Percentiles rank a stretch among this genome's conserved stretches.
phyloP scores from a whole-genome alignment of 2,113 vertebrate species.

The Accipiter cooperii region DNA sequence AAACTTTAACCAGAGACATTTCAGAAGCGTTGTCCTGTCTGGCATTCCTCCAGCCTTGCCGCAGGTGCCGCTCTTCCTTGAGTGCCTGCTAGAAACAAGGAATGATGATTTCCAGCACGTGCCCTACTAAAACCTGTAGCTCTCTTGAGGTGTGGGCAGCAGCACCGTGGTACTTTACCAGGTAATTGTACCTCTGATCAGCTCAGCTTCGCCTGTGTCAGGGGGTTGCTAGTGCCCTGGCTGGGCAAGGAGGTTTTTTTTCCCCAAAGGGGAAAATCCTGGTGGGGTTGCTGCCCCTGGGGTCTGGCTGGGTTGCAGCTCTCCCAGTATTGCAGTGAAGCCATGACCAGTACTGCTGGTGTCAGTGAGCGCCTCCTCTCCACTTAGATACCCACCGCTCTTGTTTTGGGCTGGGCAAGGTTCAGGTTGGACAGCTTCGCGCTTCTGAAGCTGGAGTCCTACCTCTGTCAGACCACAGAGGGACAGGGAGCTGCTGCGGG shows the following conservation, averaged over 20 bases:
- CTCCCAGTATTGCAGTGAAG: background rate
- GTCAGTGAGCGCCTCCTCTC: background rate
- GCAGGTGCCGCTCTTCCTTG: background rate
- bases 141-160: background rate
- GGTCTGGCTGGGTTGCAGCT: background rate
- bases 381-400: accelerated
- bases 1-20: background rate
- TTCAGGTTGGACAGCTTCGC: accelerated
- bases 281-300: background rate
- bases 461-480: background rate
- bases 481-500: background rate
- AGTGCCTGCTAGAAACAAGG: background rate
- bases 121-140: background rate
- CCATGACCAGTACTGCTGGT: background rate
- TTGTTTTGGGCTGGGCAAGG: background rate
- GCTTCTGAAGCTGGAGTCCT: background rate
- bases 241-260: background rate
- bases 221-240: background rate
- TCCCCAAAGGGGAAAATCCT: background rate
- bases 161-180: accelerated
- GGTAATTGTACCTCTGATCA: background rate
- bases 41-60: background rate
- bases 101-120: background rate
- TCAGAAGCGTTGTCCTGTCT: background rate
- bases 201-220: background rate